A percentile compares a stretch with the other conserved stretches of the same genome.
Evolutionary conservation across 2,113 vertebrate species (phyloP).

Genomic region (Eptesicus fuscus): DNA sequence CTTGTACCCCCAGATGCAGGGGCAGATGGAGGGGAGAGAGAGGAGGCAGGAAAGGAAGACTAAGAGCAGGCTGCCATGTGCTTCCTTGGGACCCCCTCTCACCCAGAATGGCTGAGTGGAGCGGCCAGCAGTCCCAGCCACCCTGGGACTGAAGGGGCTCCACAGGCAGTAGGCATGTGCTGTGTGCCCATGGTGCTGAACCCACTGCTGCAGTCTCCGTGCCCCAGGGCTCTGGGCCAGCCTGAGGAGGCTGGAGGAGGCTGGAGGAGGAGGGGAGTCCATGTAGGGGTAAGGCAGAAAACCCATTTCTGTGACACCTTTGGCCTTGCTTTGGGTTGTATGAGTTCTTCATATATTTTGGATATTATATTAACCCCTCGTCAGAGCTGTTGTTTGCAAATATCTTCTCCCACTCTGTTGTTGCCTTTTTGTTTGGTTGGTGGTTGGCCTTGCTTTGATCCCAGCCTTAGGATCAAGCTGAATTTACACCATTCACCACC

Average conservation of each 20-base stretch:
- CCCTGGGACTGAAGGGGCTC: neutral
- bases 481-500: neutral
- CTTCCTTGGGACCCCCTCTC: neutral
- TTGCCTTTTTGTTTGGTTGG: neutral
- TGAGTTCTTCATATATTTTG: neutral
- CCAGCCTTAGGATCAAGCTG: neutral
- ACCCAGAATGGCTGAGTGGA: neutral
- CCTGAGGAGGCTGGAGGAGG: neutral
- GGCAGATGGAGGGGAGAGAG: neutral
- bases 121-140: neutral
- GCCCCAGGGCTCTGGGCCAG: neutral
- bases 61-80: neutral
- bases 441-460: neutral
- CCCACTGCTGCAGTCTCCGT: neutral
- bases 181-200: conserved; percentile 44
- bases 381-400: neutral
- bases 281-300: neutral
- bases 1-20: conserved; percentile 10
- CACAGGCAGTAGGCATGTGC: neutral
- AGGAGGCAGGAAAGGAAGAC: neutral
- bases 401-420: neutral
- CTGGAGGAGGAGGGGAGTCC: neutral
- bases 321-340: neutral
- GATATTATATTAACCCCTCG: neutral
- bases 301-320: neutral